Evolutionary conservation across 1,140 invertebrate genomes (phyloP), one percentile per base, ranked within the genome.

Genomic region (Monomorium pharaonis): DNA sequence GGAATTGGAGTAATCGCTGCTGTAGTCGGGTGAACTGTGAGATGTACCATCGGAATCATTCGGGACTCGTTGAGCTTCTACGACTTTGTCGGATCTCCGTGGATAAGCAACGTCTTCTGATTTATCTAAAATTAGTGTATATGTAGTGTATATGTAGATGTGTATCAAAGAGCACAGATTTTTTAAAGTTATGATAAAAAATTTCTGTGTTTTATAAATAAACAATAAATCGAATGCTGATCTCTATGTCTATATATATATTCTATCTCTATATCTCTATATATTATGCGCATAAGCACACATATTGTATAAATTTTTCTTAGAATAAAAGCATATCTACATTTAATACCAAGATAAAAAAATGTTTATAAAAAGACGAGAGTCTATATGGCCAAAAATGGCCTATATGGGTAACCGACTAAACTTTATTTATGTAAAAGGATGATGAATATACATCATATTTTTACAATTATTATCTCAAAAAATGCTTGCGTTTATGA

Each of bases 1-100:
- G 0, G 76, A 70, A 44, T 10, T 70, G 0, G 84, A 49, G 3
- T 89, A 89, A 7, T 89, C 72, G 3, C 58, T 86, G 9, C 3
- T 72, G 56, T 89, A 89, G 0, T 84, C 70, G 0, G 76, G 47
- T 0, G 60, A n/a, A 2, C 33, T 54, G 1, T 27, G 51, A 33
- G 30, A 74, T 14, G 37, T 30, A 6, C 37, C 24, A 6, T 72
- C 78, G 27, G 51, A 44, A 44, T 56, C 78, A 30, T 27, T 47
- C 14, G 67, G 14, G 5, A 3, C 67, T 58, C 42, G 24, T 69
- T 58, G 14, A 67, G 30, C 14, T 51, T 58, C 18, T 12, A 2
- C 10, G 1, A 10, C 2, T 47, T 3, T 51, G 21, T 67, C 44
- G 21, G 62, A 72, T 21, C 24, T 37, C 24, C 51, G 37, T 74